Conservation (phyloP, 2,797 vertebrate genomes). For the Pseudopleuronectes americanus region DNA sequence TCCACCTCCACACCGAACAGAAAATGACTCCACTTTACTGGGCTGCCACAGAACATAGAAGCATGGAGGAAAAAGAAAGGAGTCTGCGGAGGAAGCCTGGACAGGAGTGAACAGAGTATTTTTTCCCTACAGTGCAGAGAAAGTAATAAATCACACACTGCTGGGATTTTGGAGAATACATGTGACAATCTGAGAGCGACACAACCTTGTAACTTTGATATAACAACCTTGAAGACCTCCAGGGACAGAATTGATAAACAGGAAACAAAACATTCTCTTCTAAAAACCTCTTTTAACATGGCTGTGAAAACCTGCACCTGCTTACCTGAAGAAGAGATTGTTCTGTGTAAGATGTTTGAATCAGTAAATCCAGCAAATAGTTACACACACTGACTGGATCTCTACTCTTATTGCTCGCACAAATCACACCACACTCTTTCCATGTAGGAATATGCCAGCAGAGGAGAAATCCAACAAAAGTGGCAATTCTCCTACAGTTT, state of each 20-base stretch:
- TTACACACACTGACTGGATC: too few species aligned
- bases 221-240: neutral
- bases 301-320: too few species aligned
- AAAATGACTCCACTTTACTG: constrained; percentile 27
- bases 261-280: too few species aligned
- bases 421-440: too few species aligned
- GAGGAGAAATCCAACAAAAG: too few species aligned
- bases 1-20: constrained; percentile 4
- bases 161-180: constrained; percentile 5
- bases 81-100: neutral
- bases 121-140: neutral
- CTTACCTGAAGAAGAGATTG: too few species aligned
- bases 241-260: neutral
- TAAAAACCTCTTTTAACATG: too few species aligned
- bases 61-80: constrained; percentile 13
- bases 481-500: too few species aligned
- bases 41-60: constrained; percentile 7
- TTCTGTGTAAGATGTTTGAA: too few species aligned
- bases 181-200: neutral
- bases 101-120: constrained; percentile 3
- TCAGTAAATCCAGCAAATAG: too few species aligned
- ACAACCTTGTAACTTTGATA: neutral
- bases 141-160: constrained; percentile 22
- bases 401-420: too few species aligned
- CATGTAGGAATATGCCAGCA: too few species aligned